Base-by-base conservation (phyloP, 2,888 invertebrate genomes). In the Steromphala cineraria region DNA sequence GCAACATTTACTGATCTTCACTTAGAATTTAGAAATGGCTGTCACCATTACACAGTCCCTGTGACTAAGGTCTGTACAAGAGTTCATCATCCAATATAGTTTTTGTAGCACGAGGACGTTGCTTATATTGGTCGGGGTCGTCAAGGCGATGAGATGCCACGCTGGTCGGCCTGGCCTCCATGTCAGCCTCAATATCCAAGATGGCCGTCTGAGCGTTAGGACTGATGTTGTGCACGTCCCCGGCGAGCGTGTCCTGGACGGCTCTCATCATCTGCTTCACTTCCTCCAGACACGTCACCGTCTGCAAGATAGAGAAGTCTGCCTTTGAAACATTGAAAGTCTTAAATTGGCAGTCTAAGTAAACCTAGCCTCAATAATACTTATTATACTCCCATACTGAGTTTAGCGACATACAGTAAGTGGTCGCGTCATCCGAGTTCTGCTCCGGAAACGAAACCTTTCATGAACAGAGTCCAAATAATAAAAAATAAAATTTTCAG, bases 261-360 rank as follows among this genome's bases (percentile, higher is more conserved):
- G 86, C 83, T 67, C 79, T 80, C 81, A 91, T 81, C 83, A 90
- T 89, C 52, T 89, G 87, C 53, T 87, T 86, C 78, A 90, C 85
- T 80, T 91, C 90, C 67, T 90, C 89, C 36, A 91, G 81, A 8
- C 85, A 75, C 31, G 86, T 86, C 17, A 91, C 84, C 8, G 89
- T 87, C 91, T 91, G 83, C 40, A 85, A 88, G 24, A 19, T 24
- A 46, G 28, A 77, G 19, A 67, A 67, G 46, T 24, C 24, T 24
- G 24, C 17, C 36, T 36, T 36, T 4, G 36, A 36, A 36, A 2
- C 36, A 36, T 36, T 36, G 36, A 36, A 36, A n/a, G n/a, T n/a
- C n/a, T n/a, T n/a, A n/a, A n/a, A n/a, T n/a, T n/a, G n/a, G n/a
- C n/a, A n/a, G n/a, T n/a, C n/a, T n/a, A n/a, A n/a, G n/a, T n/a